Conservation (phyloP, 2,888 invertebrate species). For the Meloe dianella region DNA sequence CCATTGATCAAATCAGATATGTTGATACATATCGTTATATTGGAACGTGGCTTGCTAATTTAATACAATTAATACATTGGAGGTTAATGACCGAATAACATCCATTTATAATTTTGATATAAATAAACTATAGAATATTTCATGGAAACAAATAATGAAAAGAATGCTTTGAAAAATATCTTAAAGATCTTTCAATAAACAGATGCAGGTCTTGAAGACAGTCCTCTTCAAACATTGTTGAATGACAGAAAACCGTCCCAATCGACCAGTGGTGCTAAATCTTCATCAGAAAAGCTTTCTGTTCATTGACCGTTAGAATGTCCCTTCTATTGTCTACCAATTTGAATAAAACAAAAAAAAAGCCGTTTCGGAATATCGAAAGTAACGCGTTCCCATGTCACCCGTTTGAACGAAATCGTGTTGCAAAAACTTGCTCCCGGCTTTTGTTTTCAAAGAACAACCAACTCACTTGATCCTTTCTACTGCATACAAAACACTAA, state of each 20-base stretch:
- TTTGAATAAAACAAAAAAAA: conserved; percentile 34
- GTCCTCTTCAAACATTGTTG: neutral
- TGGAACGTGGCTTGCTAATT: conserved; percentile 2
- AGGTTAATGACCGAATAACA: neutral
- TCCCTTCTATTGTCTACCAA: conserved; percentile 26
- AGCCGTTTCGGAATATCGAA: conserved; percentile 29
- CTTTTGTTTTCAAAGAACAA: conserved; percentile 48
- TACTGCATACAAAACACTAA: conserved; percentile 35
- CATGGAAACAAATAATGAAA: neutral
- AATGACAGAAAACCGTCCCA: conserved; percentile 11
- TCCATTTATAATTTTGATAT: neutral
- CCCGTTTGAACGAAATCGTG: conserved; percentile 37
- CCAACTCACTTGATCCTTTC: conserved; percentile 51
- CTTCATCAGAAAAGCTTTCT: conserved; percentile 3
- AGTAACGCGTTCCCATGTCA: conserved; percentile 36
- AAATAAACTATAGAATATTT: neutral
- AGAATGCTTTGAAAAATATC: neutral
- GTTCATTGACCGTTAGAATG: conserved; percentile 26
- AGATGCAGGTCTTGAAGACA: neutral
- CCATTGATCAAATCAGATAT: conserved; percentile 5
- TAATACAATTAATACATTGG: neutral
- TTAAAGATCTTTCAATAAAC: neutral
- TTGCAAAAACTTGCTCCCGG: conserved; percentile 50
- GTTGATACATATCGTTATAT: neutral
- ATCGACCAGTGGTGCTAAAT: neutral